Conservation (phyloP, 2,797 vertebrate genomes). For the Melanotaenia boesemani region DNA sequence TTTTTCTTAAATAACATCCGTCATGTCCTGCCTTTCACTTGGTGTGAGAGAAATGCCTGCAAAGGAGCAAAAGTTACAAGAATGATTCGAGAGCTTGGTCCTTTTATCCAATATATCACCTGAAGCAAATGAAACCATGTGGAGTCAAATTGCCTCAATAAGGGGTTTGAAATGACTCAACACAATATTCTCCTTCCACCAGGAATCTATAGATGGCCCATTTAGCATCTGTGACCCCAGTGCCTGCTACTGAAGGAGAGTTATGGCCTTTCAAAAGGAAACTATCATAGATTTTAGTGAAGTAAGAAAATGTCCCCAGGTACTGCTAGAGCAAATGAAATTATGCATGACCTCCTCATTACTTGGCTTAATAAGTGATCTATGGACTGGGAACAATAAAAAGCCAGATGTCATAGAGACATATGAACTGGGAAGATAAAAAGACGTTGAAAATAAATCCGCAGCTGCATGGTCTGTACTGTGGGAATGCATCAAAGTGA, state of each 20-base stretch:
- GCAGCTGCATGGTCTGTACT: conserved; percentile 29
- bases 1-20: conserved; percentile 56
- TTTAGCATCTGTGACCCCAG: conserved; percentile 84
- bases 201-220: conserved; percentile 83
- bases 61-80: conserved; percentile 41
- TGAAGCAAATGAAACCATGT: conserved; percentile 77
- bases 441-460: conserved; percentile 44
- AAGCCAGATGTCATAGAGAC: conserved; percentile 73
- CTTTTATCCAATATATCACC: conserved; percentile 72
- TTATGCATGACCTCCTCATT: conserved; percentile 84
- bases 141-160: conserved; percentile 79
- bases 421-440: conserved; percentile 54
- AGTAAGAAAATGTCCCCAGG: conserved; percentile 85
- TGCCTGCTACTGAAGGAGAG: conserved; percentile 80
- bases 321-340: conserved; percentile 83
- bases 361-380: conserved; percentile 83
- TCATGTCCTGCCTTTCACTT: conserved; percentile 10
- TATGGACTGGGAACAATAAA: conserved; percentile 78
- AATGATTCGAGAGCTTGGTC: conserved; percentile 65
- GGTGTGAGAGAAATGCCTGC: conserved; percentile 14
- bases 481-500: conserved; percentile 44
- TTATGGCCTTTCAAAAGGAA: conserved; percentile 83
- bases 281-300: conserved; percentile 86
- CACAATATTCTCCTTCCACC: conserved; percentile 78
- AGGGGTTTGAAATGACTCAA: conserved; percentile 71